Base-by-base conservation (phyloP, 2,113 vertebrate genomes). In the Silurus meridionalis region DNA sequence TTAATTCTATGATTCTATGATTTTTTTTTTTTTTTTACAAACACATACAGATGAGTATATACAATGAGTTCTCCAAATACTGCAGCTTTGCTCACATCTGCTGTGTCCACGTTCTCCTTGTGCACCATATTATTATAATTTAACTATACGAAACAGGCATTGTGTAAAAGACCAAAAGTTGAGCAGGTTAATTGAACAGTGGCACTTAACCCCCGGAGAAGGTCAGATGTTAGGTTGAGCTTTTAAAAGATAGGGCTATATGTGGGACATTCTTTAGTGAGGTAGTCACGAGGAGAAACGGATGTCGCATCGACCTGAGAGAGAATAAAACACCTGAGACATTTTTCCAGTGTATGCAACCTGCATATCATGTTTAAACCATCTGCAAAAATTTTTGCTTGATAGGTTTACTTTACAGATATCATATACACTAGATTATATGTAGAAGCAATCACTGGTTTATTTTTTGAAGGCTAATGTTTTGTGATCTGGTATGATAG, bases 111-210 rank as follows among this genome's bases (percentile, higher is more conserved):
- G 23, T 37, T 87, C 67, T 84, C 50, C 58, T 85, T 79, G 83
- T 57, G 77, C 60, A 52, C 58, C 69, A 84, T 88, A 83, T 84
- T 87, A 82, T 85, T 89, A 50, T 90, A 88, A 89, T 90, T 86
- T 75, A 83, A 82, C 85, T 79, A 85, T 46, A 79, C 88, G 79
- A 86, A 88, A 84, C 85, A 63, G 88, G 55, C 74, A 15, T 77
- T 84, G 77, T 89, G 85, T 83, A 83, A 58, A 46, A 61, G 55
- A 50, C 58, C 81, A 77, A 64, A 66, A 52, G 60, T 72, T 84
- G 81, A 57, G 17, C 80, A 74, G 71, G 80, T 19, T 82, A 89
- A 88, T 85, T 88, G 77, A 52, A 8, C 10, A 48, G 71, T 82
- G 90, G 87, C 80, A 83, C 87, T 82, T 83, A 85, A 89, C 86